Evolutionary conservation across 2,888 invertebrate genomes (phyloP).

Genomic region (Lycaena phlaeas): DNA sequence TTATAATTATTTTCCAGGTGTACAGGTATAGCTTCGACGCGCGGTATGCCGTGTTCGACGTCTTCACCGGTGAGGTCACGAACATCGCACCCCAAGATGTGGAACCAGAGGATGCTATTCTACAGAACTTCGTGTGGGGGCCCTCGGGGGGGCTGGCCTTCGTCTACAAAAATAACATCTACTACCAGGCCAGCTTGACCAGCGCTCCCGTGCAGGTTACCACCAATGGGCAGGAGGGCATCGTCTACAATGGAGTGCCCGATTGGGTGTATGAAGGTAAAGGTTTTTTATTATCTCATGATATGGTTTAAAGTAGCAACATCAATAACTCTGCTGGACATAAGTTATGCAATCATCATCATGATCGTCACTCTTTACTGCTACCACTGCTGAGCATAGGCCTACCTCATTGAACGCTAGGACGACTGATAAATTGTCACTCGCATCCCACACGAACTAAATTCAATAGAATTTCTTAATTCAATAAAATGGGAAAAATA

Average conservation of each 20-base stretch:
- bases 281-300: too few relatives aligned
- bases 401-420: too few relatives aligned
- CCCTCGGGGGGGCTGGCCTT: constrained; percentile 81
- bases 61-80: constrained; percentile 57
- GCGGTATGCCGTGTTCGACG: constrained; percentile 79
- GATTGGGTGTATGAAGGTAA: constrained; percentile 97
- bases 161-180: constrained; percentile 83
- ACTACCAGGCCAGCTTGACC: constrained; percentile 75
- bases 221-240: constrained; percentile 70
- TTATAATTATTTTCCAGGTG: constrained; percentile 61
- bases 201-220: constrained; percentile 73
- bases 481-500: too few relatives aligned
- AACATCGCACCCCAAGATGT: constrained; percentile 39
- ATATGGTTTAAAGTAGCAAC: too few relatives aligned
- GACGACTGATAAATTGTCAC: too few relatives aligned
- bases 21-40: constrained; percentile 87
- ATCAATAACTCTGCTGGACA: too few relatives aligned
- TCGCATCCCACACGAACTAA: too few relatives aligned
- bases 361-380: too few relatives aligned
- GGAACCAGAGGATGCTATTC: constrained; percentile 43
- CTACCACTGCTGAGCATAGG: too few relatives aligned
- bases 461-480: too few relatives aligned
- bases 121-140: constrained; percentile 85
- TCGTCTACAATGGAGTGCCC: constrained; percentile 87
- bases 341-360: too few relatives aligned